Percentiles rank a stretch among this genome's conserved stretches.
phyloP scores from a whole-genome alignment of 1,140 invertebrate species.

The Drosophila nikananu region DNA sequence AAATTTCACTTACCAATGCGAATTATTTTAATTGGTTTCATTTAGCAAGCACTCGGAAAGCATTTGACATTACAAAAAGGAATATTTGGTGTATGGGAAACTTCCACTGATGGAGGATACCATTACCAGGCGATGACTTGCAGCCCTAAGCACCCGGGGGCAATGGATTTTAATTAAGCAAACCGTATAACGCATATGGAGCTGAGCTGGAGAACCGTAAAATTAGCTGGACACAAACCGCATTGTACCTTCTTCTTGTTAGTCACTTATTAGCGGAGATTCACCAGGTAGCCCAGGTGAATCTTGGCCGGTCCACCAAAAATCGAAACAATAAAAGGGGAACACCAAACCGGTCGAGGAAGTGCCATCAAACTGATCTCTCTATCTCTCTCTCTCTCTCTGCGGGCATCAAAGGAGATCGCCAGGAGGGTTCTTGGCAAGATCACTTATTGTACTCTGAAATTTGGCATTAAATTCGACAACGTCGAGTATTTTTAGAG shows the following conservation, averaged over 20 bases:
- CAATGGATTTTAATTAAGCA: constrained; percentile 38
- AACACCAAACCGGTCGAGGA: constrained; percentile 40
- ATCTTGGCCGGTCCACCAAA: constrained; percentile 1
- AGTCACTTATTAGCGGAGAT: constrained; percentile 51
- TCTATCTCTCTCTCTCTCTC: background rate
- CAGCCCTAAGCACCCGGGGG: background rate
- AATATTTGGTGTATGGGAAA: background rate
- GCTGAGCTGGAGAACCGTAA: background rate
- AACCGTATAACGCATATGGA: background rate
- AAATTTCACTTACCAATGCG: background rate
- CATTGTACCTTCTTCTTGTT: constrained; percentile 35
- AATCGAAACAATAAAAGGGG: constrained; percentile 8
- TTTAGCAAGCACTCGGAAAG: background rate
- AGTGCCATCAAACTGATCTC: constrained; percentile 7
- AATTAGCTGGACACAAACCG: constrained; percentile 25
- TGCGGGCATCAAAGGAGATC: background rate
- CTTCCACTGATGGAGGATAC: constrained; percentile 10
- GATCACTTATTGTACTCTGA: constrained; percentile 12
- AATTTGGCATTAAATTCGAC: constrained; percentile 23
- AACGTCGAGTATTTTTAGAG: constrained; percentile 42
- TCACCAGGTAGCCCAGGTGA: constrained; percentile 1
- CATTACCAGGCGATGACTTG: background rate
- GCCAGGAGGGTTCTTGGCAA: constrained; percentile 10
- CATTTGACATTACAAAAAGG: background rate
- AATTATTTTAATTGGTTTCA: background rate